Base-by-base conservation (phyloP, 1,140 invertebrate species). In the Harpegnathos saltator region DNA sequence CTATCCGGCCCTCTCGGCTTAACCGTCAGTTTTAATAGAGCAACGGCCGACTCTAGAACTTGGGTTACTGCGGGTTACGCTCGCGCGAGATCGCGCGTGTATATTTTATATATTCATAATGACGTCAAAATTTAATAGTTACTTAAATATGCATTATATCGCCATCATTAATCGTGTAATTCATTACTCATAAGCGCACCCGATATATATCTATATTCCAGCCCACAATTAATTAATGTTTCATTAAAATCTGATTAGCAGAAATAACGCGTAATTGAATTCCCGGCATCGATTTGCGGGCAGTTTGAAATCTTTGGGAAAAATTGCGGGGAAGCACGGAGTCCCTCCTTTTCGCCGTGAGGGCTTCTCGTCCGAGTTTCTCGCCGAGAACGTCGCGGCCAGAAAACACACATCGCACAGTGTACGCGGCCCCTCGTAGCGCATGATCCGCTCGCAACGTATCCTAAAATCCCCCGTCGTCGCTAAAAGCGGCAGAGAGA, bases 381-480 rank as follows among this genome's bases (percentile, higher is more conserved):
- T 77, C n/a, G n/a, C 33, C 15, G 15, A 1, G 19, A 24, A 44
- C 17, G 19, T 9, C 17, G 2, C 11, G 58, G 12, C 3, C n/a
- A 44, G 22, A 75, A 58, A 19, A 14, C 1, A 19, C 56, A 44
- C 44, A 19, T 44, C 9, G 24, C 38, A n/a, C n/a, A n/a, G n/a
- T n/a, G n/a, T 9, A 14, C 12, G 12, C 29, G 14, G 61, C 15
- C 9, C 4, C 19, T 59, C 48, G 17, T n/a, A 12, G 44, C 38
- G 9, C 38, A 9, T 4, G 11, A 44, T 44, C 11, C 38, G 38
- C 26, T 5, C 9, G 7, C 14, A 11, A 33, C 29, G 12, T 63
- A 75, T 52, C 52, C 24, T 33, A 75, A 52, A 52, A n/a, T n/a
- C n/a, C n/a, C n/a, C n/a, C n/a, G n/a, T 63, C 44, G n/a, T n/a